Percentiles rank a stretch among this genome's conserved stretches.
Evolutionary conservation across 2,888 invertebrate species (phyloP).

Genomic region (Archaeoteleia sp.): DNA sequence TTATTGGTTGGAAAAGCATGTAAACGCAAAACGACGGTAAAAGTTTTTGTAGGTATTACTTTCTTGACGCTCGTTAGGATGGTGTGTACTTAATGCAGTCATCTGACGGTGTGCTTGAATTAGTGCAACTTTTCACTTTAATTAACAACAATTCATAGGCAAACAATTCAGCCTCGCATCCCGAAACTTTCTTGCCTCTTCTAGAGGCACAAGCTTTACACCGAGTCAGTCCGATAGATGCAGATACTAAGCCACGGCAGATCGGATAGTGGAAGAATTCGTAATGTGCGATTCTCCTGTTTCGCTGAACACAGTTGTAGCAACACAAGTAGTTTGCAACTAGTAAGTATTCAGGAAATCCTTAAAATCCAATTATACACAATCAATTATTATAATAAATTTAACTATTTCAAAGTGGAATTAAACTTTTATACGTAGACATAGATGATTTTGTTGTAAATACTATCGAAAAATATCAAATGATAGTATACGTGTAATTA

Average conservation of each 20-base stretch:
- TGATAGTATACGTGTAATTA: too few species aligned
- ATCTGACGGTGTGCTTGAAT: conserved; percentile 54
- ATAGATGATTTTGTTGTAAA: too few species aligned
- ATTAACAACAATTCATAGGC: conserved; percentile 68
- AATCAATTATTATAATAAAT: too few species aligned
- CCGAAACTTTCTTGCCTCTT: conserved; percentile 59
- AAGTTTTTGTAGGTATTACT: conserved; percentile 29
- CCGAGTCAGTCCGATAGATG: conserved; percentile 38
- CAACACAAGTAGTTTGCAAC: conserved; percentile 13
- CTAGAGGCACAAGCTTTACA: conserved; percentile 18
- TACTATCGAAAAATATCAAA: too few species aligned
- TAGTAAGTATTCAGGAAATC: conserved; percentile 22
- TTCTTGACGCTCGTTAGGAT: conserved; percentile 36
- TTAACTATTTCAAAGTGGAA: too few species aligned
- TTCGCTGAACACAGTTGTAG: conserved; percentile 38
- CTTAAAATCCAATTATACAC: conserved; percentile 10
- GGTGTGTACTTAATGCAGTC: conserved; percentile 46
- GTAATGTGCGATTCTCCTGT: conserved; percentile 33
- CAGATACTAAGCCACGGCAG: conserved; percentile 19
- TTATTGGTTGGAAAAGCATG: conserved; percentile 17
- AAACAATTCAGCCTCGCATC: conserved; percentile 67
- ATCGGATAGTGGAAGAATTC: conserved; percentile 35
- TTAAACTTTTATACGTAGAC: too few species aligned
- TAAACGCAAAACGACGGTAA: conserved; percentile 11
- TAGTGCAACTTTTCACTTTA: conserved; percentile 71